Evolutionary conservation across 2,888 invertebrate genomes (phyloP).

Genomic region (Ctenicera cuprea): DNA sequence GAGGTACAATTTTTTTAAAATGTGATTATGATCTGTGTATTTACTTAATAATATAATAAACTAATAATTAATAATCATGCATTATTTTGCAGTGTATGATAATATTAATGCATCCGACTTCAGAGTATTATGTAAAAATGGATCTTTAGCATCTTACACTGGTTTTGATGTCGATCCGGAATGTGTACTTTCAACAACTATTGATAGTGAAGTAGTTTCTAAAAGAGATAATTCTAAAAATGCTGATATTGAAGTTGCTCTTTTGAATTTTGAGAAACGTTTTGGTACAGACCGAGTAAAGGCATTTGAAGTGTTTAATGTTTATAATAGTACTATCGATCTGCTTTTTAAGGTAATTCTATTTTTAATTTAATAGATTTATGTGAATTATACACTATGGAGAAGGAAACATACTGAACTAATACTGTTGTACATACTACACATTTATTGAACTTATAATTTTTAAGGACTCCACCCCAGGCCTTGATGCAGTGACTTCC

Average conservation of each 20-base stretch:
- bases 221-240: conserved; percentile 68
- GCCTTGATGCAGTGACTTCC: conserved; percentile 72
- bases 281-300: conserved; percentile 70
- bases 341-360: conserved; percentile 76
- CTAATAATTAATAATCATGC: background rate
- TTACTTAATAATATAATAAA: background rate
- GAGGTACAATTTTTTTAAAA: conserved; percentile 4
- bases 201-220: conserved; percentile 78
- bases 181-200: conserved; percentile 77
- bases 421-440: too few species aligned
- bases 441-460: background rate
- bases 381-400: too few species aligned
- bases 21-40: background rate
- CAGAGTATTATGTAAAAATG: conserved; percentile 78
- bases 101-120: conserved; percentile 64
- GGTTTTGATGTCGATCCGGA: conserved; percentile 75
- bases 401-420: too few species aligned
- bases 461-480: conserved; percentile 75
- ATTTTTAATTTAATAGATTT: background rate
- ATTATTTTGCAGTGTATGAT: conserved; percentile 6
- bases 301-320: conserved; percentile 76
- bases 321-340: conserved; percentile 74
- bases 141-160: conserved; percentile 72
- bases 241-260: conserved; percentile 61
- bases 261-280: conserved; percentile 64